Percentiles rank a stretch among this genome's conserved stretches.
Conservation (phyloP, 2,797 vertebrate species). For the Cetoscarus ocellatus region DNA sequence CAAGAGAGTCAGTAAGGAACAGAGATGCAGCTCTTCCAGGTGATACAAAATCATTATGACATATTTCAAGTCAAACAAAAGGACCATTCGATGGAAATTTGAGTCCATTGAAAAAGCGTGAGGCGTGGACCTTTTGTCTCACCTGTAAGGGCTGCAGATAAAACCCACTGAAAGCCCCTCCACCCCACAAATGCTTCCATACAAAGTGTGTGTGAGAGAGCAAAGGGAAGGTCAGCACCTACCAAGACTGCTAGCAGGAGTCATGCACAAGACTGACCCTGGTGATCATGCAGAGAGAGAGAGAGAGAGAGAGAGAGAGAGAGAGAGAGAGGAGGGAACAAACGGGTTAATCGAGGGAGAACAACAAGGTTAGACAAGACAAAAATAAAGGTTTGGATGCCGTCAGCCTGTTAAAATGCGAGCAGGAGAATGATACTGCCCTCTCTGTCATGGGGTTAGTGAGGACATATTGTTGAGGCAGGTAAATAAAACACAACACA, state of each 20-base stretch:
- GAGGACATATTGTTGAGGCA: background rate
- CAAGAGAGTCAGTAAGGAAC: conserved; percentile 34
- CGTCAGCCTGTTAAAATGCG: conserved; percentile 31
- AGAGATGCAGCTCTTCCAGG: conserved; percentile 56
- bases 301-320: conserved; percentile 70
- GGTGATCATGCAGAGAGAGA: conserved; percentile 92
- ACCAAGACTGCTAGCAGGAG: conserved; percentile 99
- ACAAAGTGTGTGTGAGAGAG: conserved; percentile 57
- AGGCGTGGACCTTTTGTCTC: conserved; percentile 53
- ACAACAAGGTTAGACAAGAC: conserved; percentile 77
- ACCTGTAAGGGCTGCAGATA: conserved; percentile 68
- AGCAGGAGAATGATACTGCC: conserved; percentile 24
- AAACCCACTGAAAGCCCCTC: background rate
- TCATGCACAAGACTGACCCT: conserved; percentile 99
- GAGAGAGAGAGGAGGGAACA: conserved; percentile 78
- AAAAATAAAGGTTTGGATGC: conserved; percentile 39
- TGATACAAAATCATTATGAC: conserved; percentile 48
- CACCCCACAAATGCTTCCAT: conserved; percentile 7
- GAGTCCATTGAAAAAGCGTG: background rate
- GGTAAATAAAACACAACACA: conserved; percentile 16
- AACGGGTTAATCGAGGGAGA: conserved; percentile 75
- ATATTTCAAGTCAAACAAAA: background rate
- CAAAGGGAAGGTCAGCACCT: conserved; percentile 86
- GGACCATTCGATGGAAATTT: background rate
- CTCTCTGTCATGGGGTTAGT: conserved; percentile 17